Evolutionary conservation across 2,797 vertebrate species (phyloP).

Genomic region (Chromobotia macracanthus): DNA sequence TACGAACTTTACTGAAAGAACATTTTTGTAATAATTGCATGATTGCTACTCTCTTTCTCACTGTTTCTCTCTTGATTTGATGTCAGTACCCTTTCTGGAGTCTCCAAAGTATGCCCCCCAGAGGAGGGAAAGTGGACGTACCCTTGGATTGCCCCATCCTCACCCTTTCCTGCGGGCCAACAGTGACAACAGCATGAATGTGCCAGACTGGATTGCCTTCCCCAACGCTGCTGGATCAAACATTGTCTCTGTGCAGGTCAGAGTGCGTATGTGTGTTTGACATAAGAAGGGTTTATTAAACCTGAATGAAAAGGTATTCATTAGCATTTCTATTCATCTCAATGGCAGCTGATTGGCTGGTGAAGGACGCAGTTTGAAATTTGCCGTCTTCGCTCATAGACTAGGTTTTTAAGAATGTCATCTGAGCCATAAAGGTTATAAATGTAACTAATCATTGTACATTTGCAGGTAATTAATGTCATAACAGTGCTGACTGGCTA

Average conservation of each 20-base stretch:
- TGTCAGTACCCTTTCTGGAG: constrained; percentile 88
- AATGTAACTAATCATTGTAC: no score
- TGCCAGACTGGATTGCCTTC: constrained; percentile 88
- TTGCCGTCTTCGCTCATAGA: no score
- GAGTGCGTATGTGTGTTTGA: no score
- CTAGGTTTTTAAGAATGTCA: no score
- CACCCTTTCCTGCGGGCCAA: constrained; percentile 89
- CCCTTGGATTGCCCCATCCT: constrained; percentile 81
- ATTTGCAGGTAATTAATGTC: no score
- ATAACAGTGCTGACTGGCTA: no score
- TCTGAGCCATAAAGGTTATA: no score
- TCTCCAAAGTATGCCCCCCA: constrained; percentile 88
- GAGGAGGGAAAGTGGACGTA: constrained; percentile 80
- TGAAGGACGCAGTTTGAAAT: no score
- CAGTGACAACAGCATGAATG: constrained; percentile 91
- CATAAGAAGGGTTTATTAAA: no score
- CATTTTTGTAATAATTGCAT: no score
- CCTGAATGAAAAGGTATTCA: not conserved
- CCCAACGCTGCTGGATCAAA: constrained; percentile 77
- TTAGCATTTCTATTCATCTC: not conserved
- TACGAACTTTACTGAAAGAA: no score
- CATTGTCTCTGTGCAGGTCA: constrained; percentile 82
- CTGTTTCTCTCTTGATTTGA: not conserved
- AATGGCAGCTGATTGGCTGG: no score
- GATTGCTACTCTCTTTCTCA: not conserved